phyloP scores from a whole-genome alignment of 1,140 invertebrate genomes.

The Solenopsis invicta region DNA sequence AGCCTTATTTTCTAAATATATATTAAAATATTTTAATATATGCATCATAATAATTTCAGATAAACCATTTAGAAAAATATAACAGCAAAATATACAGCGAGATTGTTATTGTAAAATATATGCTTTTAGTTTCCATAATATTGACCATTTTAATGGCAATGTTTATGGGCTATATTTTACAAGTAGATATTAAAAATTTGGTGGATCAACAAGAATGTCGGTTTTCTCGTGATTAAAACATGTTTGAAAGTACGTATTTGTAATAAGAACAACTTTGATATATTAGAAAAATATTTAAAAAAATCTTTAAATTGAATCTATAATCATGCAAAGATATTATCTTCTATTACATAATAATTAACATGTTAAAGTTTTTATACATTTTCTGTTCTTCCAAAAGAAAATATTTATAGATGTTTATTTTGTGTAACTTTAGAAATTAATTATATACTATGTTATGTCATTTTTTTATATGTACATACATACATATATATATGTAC shows the following conservation, averaged over 20 bases:
- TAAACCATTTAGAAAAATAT: slow-evolving; percentile 81
- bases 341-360: slow-evolving; percentile 3
- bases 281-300: slow-evolving; percentile 42
- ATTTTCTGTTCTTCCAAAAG: slow-evolving; percentile 56
- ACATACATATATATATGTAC: slow-evolving; percentile 19
- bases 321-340: slow-evolving; percentile 10
- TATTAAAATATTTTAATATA: slow-evolving; percentile 9
- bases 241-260: slow-evolving; percentile 13
- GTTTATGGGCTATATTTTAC: slow-evolving; percentile 75
- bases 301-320: slow-evolving; percentile 43
- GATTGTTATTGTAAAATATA: slow-evolving; percentile 78
- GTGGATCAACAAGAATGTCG: slow-evolving; percentile 62
- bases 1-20: not conserved
- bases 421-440: slow-evolving; percentile 14
- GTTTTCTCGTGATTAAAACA: slow-evolving; percentile 51
- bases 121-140: slow-evolving; percentile 81
- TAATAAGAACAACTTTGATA: slow-evolving; percentile 31
- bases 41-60: slow-evolving; percentile 76
- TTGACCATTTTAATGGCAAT: slow-evolving; percentile 80
- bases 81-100: slow-evolving; percentile 80
- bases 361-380: slow-evolving; percentile 17
- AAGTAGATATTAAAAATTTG: slow-evolving; percentile 72
- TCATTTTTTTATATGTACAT: not conserved
- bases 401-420: slow-evolving; percentile 49
- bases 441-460: slow-evolving; percentile 30